A percentile compares a stretch with the other conserved stretches of the same genome.
phyloP scores from a whole-genome alignment of 2,888 invertebrate species.

The Cataglyphis rosenhaueri region DNA sequence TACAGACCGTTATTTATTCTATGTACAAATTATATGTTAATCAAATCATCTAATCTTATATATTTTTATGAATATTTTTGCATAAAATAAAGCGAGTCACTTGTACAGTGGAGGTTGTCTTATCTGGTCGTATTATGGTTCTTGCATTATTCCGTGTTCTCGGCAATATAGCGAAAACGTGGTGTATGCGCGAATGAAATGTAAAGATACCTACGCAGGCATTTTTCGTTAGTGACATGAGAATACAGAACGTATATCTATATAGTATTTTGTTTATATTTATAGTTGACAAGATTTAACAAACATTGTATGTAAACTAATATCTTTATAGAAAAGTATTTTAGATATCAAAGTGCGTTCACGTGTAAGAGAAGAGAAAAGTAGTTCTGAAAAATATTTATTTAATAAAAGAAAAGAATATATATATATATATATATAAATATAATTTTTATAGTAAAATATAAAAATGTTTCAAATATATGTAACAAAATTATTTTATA shows the following conservation, averaged over 20 bases:
- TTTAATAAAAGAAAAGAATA: neutral
- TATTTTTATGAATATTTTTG: neutral
- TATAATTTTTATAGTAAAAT: neutral
- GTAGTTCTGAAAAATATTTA: conserved; percentile 2
- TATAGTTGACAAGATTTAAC: neutral
- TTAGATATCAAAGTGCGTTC: neutral
- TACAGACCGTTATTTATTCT: neutral
- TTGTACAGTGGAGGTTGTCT: conserved; percentile 1
- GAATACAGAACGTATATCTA: neutral
- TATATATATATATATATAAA: neutral
- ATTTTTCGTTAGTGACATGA: neutral
- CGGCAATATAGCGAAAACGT: neutral
- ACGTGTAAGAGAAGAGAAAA: neutral
- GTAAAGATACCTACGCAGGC: neutral
- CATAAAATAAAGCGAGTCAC: conserved; percentile 24
- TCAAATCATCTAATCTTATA: neutral
- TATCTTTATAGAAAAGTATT: neutral
- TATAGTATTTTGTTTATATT: conserved; percentile 22
- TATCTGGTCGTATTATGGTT: conserved; percentile 27
- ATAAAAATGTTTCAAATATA: neutral
- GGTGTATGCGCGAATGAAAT: neutral
- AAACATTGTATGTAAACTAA: conserved; percentile 13
- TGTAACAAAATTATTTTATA: neutral
- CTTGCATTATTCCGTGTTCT: neutral
- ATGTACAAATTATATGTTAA: neutral